phyloP scores from a whole-genome alignment of 2,888 invertebrate species.

The Salticus scenicus region DNA sequence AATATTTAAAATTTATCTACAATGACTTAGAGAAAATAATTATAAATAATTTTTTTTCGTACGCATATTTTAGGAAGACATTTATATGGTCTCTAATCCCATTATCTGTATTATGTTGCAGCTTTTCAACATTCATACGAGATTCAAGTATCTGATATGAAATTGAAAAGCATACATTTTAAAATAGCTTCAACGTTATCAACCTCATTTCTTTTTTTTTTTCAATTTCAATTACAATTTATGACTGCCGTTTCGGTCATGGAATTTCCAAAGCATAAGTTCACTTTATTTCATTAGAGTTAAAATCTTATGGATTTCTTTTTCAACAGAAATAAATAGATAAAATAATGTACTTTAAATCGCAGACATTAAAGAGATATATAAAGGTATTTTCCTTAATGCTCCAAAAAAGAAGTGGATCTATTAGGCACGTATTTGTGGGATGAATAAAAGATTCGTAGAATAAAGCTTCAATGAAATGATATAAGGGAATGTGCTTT shows the following conservation, averaged over 20 bases:
- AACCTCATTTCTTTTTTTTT: not conserved
- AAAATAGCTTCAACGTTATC: too few relatives aligned
- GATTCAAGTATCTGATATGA: too few relatives aligned
- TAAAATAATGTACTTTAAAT: conserved; percentile 3
- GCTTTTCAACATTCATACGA: too few relatives aligned
- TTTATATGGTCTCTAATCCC: too few relatives aligned
- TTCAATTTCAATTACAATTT: not conserved
- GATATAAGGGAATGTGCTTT: not conserved
- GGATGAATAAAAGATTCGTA: not conserved
- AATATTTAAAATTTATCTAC: too few relatives aligned
- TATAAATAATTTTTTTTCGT: too few relatives aligned
- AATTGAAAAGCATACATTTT: too few relatives aligned
- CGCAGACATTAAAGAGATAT: not conserved
- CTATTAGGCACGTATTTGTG: conserved; percentile 2
- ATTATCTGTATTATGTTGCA: too few relatives aligned
- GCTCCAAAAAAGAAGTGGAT: not conserved
- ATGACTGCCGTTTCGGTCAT: not conserved
- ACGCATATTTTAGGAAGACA: too few relatives aligned
- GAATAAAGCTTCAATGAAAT: not conserved
- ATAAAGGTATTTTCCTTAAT: not conserved
- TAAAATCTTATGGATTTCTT: not conserved
- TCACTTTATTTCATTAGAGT: not conserved
- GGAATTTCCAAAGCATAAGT: not conserved
- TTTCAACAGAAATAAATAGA: not conserved
- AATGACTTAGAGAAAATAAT: too few relatives aligned